phyloP scores from a whole-genome alignment of 2,113 vertebrate genomes.

The Eulemur rufifrons region DNA sequence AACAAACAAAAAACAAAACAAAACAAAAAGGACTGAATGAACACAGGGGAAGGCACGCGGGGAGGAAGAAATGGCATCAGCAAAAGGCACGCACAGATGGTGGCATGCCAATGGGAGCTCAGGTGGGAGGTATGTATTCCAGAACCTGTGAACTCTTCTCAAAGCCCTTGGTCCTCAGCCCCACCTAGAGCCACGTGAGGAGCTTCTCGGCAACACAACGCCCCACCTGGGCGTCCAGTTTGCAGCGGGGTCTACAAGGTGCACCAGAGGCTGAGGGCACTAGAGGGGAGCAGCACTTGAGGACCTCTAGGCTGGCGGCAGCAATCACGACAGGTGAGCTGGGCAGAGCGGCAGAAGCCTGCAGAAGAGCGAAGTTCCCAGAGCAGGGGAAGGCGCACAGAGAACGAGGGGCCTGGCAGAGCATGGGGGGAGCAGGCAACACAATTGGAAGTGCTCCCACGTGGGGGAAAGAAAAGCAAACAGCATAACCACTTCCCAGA shows the following conservation, averaged over 20 bases:
- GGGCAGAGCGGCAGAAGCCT: neutral
- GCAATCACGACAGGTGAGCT: neutral
- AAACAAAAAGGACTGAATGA: neutral
- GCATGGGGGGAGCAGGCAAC: neutral
- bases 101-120: fast-evolving
- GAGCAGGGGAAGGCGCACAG: neutral
- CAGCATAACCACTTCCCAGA: neutral
- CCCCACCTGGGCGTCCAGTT: neutral
- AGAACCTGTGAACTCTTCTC: neutral
- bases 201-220: neutral
- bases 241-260: neutral
- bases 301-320: neutral
- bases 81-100: neutral
- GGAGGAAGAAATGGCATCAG: neutral
- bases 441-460: fast-evolving
- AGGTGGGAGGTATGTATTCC: neutral
- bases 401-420: neutral
- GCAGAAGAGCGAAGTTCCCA: neutral
- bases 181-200: neutral
- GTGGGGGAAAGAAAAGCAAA: fast-evolving
- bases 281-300: neutral
- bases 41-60: neutral
- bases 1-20: no score
- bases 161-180: neutral
- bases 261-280: no score